Percentiles rank a stretch among this genome's conserved stretches.
phyloP scores from a whole-genome alignment of 2,888 invertebrate species.

The Himalopsyche anomala region DNA sequence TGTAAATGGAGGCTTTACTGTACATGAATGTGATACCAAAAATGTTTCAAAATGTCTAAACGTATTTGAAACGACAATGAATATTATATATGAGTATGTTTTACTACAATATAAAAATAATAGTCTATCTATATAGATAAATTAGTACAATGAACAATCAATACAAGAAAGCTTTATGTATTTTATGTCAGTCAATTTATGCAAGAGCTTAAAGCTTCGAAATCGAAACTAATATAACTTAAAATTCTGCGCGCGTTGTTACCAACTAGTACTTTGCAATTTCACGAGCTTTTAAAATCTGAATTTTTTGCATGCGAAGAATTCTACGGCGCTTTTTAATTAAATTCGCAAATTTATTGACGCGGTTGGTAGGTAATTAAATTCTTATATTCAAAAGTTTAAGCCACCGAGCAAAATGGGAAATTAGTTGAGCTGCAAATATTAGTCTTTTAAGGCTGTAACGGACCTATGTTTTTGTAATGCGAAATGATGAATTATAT shows the following conservation, averaged over 20 bases:
- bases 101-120: too few relatives aligned
- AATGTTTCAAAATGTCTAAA: too few relatives aligned
- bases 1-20: too few relatives aligned
- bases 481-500: neutral
- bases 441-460: conserved; percentile 43
- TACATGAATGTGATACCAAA: too few relatives aligned
- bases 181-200: conserved; percentile 16
- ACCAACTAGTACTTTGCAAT: conserved; percentile 50
- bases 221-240: conserved; percentile 58
- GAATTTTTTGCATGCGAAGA: conserved; percentile 56
- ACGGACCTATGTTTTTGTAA: conserved; percentile 9
- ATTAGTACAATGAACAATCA: neutral
- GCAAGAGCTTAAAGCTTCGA: neutral
- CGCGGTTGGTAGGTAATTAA: conserved; percentile 62
- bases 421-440: conserved; percentile 28
- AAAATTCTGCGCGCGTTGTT: conserved; percentile 39
- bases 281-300: conserved; percentile 38
- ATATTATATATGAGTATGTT: too few relatives aligned
- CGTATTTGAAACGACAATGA: too few relatives aligned
- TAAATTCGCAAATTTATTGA: conserved; percentile 65
- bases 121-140: too few relatives aligned
- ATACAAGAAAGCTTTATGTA: neutral
- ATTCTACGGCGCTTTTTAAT: conserved; percentile 61
- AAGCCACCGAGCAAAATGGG: conserved; percentile 48
- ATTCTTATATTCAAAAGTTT: conserved; percentile 62